A percentile compares a stretch with the other conserved stretches of the same genome.
Evolutionary conservation across 2,888 invertebrate species (phyloP).

Genomic region (Nomada fabriciana): DNA sequence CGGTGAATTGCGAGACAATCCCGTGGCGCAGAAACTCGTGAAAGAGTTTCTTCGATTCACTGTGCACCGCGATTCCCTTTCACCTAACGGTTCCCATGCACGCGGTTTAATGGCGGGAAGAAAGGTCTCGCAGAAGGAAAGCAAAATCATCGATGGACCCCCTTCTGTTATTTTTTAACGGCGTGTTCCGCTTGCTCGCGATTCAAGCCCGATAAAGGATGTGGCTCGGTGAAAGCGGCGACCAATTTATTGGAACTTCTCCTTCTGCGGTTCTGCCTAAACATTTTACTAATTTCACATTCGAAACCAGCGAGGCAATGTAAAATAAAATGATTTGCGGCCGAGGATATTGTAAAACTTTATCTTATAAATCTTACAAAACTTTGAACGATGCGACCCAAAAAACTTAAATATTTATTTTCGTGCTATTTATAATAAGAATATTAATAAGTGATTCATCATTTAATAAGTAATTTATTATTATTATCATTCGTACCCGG

Average conservation of each 20-base stretch:
- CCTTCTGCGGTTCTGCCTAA: not conserved
- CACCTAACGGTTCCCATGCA: constrained; percentile 74
- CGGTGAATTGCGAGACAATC: constrained; percentile 68
- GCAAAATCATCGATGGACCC: constrained; percentile 48
- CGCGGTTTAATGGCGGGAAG: constrained; percentile 61
- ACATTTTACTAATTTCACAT: constrained; percentile 15
- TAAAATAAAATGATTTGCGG: not conserved
- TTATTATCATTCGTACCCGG: not conserved
- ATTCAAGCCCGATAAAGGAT: constrained; percentile 21
- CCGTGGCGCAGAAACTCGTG: constrained; percentile 30
- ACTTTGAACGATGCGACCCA: too few species aligned
- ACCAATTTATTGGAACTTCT: not conserved
- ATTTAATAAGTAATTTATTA: too few species aligned
- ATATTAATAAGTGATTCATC: too few species aligned
- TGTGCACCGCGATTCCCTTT: constrained; percentile 67
- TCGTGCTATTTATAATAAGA: too few species aligned
- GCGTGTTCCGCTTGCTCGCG: constrained; percentile 14
- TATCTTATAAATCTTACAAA: too few species aligned
- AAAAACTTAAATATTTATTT: too few species aligned
- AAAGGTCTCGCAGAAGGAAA: constrained; percentile 61
- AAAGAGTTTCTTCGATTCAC: constrained; percentile 72
- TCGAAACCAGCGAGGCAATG: constrained; percentile 14
- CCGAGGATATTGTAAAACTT: too few species aligned
- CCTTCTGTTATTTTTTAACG: constrained; percentile 12
- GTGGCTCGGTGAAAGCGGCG: constrained; percentile 54